Base-by-base conservation (phyloP, 2,797 vertebrate species). In the Labroides dimidiatus region DNA sequence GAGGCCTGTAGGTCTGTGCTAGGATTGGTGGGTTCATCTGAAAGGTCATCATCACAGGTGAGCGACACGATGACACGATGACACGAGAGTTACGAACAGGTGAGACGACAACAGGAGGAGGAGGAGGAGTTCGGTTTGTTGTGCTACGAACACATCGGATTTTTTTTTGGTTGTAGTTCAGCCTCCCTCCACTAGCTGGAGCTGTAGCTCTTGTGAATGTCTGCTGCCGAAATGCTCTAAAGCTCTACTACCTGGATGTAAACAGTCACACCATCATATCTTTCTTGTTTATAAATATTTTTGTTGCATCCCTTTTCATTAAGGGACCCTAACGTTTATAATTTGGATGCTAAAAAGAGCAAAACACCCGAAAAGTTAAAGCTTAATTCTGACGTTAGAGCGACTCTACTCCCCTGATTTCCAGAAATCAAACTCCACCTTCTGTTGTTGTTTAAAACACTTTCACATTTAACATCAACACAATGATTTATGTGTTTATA, bases 21-120 rank as follows among this genome's bases (percentile, higher is more conserved):
- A 90, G 96, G 96, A 87, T 95, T 95, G 81, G 93, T 95, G 80
- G 95, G 94, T 47, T 97, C 96, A 10, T 97, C 96, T 97, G 93
- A 44, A 82, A 75, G 67, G 77, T 42, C 54, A 56, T 24, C 69
- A 60, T 75, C 78, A 84, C 64, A 82, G 55, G 65, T 62, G 55
- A 68, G 53, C 36, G 16, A 14, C 48, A 41, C 74, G 50, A 71
- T 14, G 43, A 61, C 63, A 30, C 51, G 37, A 75, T n/a, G 66
- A 81, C 44, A n/a, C n/a, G n/a, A 63, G 30, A 27, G 30, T 19
- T 17, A 30, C 80, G 50, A 52, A 70, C 42, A 48, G 45, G 58
- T 69, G 64, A 47, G 21, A 67, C 49, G 21, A 67, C 49, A n/a
- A 48, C 19, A 50, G 24, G 1, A 59, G 39, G 6, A 50, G 24